A percentile compares a stretch with the other conserved stretches of the same genome.
Conservation (phyloP, 2,888 invertebrate species). For the Plagiodera versicolora region DNA sequence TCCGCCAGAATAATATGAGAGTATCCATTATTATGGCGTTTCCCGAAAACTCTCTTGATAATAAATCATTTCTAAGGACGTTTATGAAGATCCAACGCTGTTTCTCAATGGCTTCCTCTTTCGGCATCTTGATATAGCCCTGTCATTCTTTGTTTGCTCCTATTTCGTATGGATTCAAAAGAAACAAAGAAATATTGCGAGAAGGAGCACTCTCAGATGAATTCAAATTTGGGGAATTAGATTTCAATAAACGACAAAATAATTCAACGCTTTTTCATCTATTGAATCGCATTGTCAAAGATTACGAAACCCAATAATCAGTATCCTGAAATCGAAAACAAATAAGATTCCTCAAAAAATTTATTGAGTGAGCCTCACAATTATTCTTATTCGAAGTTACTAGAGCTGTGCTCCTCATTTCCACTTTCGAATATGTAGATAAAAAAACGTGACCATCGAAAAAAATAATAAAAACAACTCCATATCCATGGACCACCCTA, state of each 20-base stretch:
- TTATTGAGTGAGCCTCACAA: no score
- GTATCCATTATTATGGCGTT: conserved; percentile 49
- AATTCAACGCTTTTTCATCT: no score
- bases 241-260: background rate
- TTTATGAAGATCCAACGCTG: conserved; percentile 50
- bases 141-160: conserved; percentile 35
- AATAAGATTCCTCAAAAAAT: no score
- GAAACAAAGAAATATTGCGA: conserved; percentile 20
- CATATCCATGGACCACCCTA: background rate
- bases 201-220: background rate
- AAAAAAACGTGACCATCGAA: no score
- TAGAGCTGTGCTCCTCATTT: no score
- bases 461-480: no score
- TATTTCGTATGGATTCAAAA: conserved; percentile 37
- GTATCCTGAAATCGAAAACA: no score
- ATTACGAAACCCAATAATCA: no score
- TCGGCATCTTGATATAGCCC: conserved; percentile 35
- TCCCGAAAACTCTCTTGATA: conserved; percentile 46
- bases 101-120: conserved; percentile 46
- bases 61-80: conserved; percentile 50
- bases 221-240: background rate
- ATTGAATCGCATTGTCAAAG: no score
- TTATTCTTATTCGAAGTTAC: no score
- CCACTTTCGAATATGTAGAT: no score
- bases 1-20: conserved; percentile 48